phyloP scores from a whole-genome alignment of 2,113 vertebrate genomes.

The Alethe castanea region DNA sequence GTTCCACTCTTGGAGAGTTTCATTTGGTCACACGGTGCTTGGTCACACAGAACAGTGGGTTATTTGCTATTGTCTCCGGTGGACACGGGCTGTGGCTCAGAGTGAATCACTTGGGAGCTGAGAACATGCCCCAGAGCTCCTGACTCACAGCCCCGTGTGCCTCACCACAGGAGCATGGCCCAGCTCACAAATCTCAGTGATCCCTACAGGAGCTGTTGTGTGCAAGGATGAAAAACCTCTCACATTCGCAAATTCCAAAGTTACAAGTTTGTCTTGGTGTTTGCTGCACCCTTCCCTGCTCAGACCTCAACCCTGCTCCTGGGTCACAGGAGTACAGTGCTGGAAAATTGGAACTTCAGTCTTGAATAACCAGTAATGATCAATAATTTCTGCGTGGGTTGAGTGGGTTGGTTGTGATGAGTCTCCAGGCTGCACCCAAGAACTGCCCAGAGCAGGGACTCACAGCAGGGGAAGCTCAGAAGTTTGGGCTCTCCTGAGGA shows the following conservation, averaged over 20 bases:
- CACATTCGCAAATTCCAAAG: neutral
- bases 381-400: neutral
- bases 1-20: neutral
- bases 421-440: neutral
- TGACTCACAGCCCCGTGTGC: neutral
- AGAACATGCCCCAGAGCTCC: neutral
- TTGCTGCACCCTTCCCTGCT: neutral
- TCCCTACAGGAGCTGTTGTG: neutral
- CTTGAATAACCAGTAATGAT: neutral
- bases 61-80: neutral
- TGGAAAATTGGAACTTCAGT: neutral
- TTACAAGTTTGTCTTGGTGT: neutral
- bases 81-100: neutral
- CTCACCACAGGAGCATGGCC: neutral
- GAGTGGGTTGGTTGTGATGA: accelerated
- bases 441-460: neutral
- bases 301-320: neutral
- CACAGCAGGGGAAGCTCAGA: neutral
- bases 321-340: neutral
- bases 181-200: neutral
- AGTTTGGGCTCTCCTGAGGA: neutral
- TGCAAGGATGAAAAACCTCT: neutral
- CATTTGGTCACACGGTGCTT: neutral
- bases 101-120: neutral
- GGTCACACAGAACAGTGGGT: neutral